Evolutionary conservation across 2,797 vertebrate species (phyloP).

Genomic region (Galaxias olidus): DNA sequence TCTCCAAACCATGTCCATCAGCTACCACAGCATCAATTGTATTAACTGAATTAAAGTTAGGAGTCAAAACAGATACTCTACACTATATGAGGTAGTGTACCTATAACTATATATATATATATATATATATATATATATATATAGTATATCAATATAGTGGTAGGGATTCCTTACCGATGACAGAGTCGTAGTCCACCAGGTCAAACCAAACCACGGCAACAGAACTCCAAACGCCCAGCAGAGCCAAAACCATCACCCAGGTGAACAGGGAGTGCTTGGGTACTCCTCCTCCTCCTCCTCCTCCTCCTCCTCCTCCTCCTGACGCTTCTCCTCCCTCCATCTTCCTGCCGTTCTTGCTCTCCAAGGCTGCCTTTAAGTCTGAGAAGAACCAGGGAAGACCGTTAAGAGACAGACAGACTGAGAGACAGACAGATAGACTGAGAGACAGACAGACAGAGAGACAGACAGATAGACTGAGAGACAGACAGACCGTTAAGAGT

Average conservation of each 20-base stretch:
- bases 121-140: neutral
- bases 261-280: constrained; percentile 87
- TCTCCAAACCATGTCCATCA: too few species aligned
- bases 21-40: too few species aligned
- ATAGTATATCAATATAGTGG: neutral
- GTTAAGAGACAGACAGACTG: neutral
- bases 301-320: constrained; percentile 66
- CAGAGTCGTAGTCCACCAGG: constrained; percentile 93
- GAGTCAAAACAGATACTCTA: too few species aligned
- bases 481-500: too few species aligned
- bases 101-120: too few species aligned
- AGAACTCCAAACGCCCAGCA: constrained; percentile 94
- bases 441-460: neutral
- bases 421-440: neutral
- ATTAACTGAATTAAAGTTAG: too few species aligned
- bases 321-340: constrained; percentile 36
- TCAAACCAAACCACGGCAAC: constrained; percentile 96
- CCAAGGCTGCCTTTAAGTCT: constrained; percentile 59
- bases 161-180: constrained; percentile 80
- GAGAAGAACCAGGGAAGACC: neutral
- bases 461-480: too few species aligned
- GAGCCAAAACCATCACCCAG: constrained; percentile 92
- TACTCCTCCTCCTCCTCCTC: constrained; percentile 70
- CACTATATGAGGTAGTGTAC: too few species aligned
- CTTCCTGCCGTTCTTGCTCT: constrained; percentile 65